A percentile compares a stretch with the other conserved stretches of the same genome.
Conservation (phyloP, 1,140 invertebrate genomes). For the Rhizoglyphus robini region DNA sequence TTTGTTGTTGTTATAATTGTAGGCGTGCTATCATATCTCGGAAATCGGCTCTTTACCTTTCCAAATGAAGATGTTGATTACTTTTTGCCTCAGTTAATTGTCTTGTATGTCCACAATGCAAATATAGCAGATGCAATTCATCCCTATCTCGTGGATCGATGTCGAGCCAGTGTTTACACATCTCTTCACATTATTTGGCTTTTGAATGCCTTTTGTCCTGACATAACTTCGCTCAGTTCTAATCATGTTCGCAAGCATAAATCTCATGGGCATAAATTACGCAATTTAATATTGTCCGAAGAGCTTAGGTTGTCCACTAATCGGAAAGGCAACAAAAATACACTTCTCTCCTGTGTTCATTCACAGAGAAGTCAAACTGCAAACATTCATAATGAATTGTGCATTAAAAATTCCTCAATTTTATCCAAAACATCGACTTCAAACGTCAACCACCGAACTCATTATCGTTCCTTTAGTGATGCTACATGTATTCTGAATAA, state of each 20-base stretch:
- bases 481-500: conserved; percentile 46
- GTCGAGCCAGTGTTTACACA: conserved; percentile 84
- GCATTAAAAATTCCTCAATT: neutral
- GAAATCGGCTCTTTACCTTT: conserved; percentile 91
- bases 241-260: conserved; percentile 49
- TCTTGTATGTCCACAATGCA: conserved; percentile 95
- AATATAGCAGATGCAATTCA: conserved; percentile 87
- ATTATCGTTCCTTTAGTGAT: conserved; percentile 79
- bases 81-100: conserved; percentile 91
- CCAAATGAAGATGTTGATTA: conserved; percentile 82
- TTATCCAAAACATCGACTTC: neutral
- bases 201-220: conserved; percentile 78
- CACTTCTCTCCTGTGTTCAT: too few species aligned
- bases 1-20: conserved; percentile 12
- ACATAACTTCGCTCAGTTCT: conserved; percentile 39
- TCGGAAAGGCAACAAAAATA: neutral
- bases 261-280: conserved; percentile 69
- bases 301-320: conserved; percentile 41
- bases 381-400: too few species aligned
- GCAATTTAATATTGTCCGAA: conserved; percentile 72
- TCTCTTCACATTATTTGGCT: conserved; percentile 89
- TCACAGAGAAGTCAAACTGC: too few species aligned
- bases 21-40: conserved; percentile 33
- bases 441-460: conserved; percentile 41
- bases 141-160: conserved; percentile 81